phyloP scores from a whole-genome alignment of 1,140 invertebrate genomes.

The Cotesia glomerata region DNA sequence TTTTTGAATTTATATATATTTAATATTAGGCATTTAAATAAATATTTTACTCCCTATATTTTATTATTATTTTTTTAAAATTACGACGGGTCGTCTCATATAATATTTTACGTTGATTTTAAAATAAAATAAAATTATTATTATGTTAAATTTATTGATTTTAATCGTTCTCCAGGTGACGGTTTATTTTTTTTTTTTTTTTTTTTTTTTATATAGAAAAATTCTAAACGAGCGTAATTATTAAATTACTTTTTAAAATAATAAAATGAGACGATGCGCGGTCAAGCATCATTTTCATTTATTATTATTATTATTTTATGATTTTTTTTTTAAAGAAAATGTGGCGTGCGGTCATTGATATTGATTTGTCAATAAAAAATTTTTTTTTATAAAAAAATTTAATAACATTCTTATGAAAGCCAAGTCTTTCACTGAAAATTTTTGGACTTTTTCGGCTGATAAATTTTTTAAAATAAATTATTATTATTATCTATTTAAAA shows the following conservation, averaged over 20 bases:
- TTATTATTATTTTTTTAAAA: no score
- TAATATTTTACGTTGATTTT: no score
- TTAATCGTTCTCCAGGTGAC: no score
- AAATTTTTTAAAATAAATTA: slow-evolving; percentile 31
- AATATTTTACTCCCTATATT: no score
- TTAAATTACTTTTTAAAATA: not conserved
- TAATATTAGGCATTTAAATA: no score
- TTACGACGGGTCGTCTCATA: no score
- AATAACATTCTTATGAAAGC: slow-evolving; percentile 24
- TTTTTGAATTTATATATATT: no score
- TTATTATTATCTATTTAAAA: slow-evolving; percentile 23
- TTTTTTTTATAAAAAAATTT: slow-evolving; percentile 14
- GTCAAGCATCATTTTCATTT: not conserved
- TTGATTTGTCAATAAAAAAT: not conserved
- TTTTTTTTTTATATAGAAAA: no score
- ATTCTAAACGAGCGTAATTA: no score
- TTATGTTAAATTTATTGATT: no score
- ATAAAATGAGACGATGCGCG: slow-evolving; percentile 13
- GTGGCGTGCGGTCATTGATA: slow-evolving; percentile 13
- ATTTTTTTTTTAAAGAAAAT: not conserved
- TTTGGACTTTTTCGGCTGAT: slow-evolving; percentile 12
- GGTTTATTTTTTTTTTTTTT: no score
- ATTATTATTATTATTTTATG: not conserved
- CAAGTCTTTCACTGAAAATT: slow-evolving; percentile 30
- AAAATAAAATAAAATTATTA: no score